Evolutionary conservation across 2,888 invertebrate species (phyloP), one percentile per base, ranked within the genome.

Genomic region (Glomeris marginata): DNA sequence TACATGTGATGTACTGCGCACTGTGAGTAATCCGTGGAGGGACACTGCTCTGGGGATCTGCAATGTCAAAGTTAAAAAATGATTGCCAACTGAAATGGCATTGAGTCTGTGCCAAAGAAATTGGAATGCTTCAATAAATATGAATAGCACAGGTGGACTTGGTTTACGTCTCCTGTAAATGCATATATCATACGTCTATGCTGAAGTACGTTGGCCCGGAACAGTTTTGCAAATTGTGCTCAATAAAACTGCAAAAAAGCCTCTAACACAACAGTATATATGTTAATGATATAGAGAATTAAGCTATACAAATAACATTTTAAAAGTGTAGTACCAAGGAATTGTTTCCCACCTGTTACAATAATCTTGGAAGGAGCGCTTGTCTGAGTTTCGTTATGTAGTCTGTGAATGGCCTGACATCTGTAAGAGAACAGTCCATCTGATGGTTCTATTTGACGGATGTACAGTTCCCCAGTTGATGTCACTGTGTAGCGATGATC

Each of bases 1-100:
- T 42, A 18, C 47, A 42, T 15, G 43, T 41, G 20, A 49, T 41
- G 36, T 52, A 49, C 36, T 50, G 51, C 21, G 41, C 46, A 41
- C 51, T 53, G 45, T 53, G 53, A 15, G 53, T 53, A 35, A 53
- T 48, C 33, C 53, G 40, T 45, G 53, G 53, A 16, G 53, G 53
- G 18, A 53, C 53, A 40, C 53, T 53, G 45, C 53, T 53, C 37
- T 53, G 53, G 5, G 53, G 53, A 45, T 53, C 53, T 53, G 48
- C 5, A 51, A 51, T 8, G 8, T 16, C 18, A 16, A 38, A 16
- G 15, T 38, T 16, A 38, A 16, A 38, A 38, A 38, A 5, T 38
- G 15, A 10, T 16, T 8, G n/a, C 8, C 38, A 38, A 38, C 15
- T 38, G 4, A 16, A 38, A 38, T 38, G 38, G 38, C 28, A 38